phyloP scores from a whole-genome alignment of 2,113 vertebrate species.

The Oryzias celebensis region DNA sequence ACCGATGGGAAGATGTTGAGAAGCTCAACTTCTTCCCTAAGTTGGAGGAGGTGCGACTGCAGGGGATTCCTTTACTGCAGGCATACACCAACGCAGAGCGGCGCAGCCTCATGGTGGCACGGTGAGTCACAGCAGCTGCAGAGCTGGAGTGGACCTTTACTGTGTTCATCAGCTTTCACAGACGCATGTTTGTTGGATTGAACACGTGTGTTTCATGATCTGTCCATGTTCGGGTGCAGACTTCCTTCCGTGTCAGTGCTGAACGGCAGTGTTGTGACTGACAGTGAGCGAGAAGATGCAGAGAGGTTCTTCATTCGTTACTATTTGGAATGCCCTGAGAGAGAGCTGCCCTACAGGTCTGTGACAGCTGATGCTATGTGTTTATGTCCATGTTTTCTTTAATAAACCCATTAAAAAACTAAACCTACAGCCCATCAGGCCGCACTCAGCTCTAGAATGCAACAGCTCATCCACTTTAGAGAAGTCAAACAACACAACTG shows the following conservation, averaged over 20 bases:
- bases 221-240: conserved; percentile 61
- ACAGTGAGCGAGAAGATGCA: conserved; percentile 91
- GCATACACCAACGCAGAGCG: conserved; percentile 89
- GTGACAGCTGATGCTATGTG: too few species aligned
- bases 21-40: conserved; percentile 94
- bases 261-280: conserved; percentile 90
- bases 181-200: not conserved
- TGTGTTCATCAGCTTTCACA: too few species aligned
- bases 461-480: too few species aligned
- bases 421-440: too few species aligned
- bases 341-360: conserved; percentile 86
- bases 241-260: conserved; percentile 88
- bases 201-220: not conserved
- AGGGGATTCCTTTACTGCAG: conserved; percentile 94
- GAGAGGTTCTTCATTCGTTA: conserved; percentile 98
- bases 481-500: too few species aligned
- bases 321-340: conserved; percentile 85
- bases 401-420: too few species aligned
- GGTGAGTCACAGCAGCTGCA: conserved; percentile 63
- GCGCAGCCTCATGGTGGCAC: conserved; percentile 91
- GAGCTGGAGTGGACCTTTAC: not conserved
- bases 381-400: too few species aligned
- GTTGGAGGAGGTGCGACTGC: conserved; percentile 91
- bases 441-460: too few species aligned
- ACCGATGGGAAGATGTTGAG: conserved; percentile 94